A percentile compares a stretch with the other conserved stretches of the same genome.
Evolutionary conservation across 2,113 vertebrate genomes (phyloP).

Genomic region (Callipepla squamata): DNA sequence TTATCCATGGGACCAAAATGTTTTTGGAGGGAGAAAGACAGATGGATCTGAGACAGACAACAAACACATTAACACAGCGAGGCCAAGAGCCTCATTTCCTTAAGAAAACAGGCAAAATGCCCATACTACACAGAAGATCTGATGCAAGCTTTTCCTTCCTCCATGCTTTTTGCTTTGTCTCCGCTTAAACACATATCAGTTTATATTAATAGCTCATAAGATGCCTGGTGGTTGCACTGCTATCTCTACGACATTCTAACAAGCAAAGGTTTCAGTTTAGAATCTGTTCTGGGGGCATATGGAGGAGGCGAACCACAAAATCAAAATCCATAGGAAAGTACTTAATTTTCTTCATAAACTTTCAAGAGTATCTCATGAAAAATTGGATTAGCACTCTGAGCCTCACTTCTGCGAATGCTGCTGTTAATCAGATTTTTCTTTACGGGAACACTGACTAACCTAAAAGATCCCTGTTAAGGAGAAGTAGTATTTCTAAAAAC

Average conservation of each 20-base stretch:
- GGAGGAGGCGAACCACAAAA: background rate
- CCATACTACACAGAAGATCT: background rate
- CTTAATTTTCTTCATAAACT: background rate
- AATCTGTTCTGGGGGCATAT: background rate
- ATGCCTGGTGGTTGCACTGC: background rate
- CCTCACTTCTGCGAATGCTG: background rate
- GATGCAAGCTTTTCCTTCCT: background rate
- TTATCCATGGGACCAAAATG: background rate
- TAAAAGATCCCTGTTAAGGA: background rate
- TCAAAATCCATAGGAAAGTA: background rate
- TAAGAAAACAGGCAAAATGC: background rate
- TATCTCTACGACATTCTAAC: background rate
- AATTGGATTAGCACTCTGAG: slow-evolving; percentile 8
- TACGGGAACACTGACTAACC: background rate
- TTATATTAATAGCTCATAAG: background rate
- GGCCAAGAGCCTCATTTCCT: background rate
- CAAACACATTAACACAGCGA: background rate
- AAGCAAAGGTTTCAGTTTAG: background rate
- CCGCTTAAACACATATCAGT: background rate
- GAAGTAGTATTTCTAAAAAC: slow-evolving; percentile 13
- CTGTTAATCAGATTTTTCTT: background rate
- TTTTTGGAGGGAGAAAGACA: background rate
- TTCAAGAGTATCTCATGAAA: background rate
- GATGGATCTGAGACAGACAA: background rate
- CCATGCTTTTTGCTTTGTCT: background rate